Evolutionary conservation across 1,140 invertebrate species (phyloP), one percentile per base, ranked within the genome.

Genomic region (Cydia fagiglandana): DNA sequence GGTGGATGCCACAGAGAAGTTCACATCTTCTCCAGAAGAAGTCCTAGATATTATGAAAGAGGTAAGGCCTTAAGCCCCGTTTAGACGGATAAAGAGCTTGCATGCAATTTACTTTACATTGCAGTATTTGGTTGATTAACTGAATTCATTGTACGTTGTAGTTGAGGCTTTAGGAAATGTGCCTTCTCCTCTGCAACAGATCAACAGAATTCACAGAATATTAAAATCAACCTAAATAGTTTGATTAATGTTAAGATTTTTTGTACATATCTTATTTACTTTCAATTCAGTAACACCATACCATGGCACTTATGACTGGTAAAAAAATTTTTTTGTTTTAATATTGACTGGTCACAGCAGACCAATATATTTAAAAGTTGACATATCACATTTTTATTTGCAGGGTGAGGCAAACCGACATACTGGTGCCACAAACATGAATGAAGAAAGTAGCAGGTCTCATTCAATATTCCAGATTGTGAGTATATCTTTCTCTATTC

Each of bases 351-450:
- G 2, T 24, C 24, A 24, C 24, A 24, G 30, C 30, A 34, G 30
- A 34, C 5, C 5, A 34, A 5, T 34, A 3, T 34, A 34, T 34
- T 34, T 3, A 34, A 34, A 34, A 45, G 41, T 45, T 45, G 10
- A 0, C 41, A 9, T 45, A 45, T 15, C 13, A 12, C 15, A 47
- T 4, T 47, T 47, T 47, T 47, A 15, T 15, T 88, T 86, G 53
- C 77, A 93, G 89, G 96, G 96, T 30, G 95, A 96, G 80, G 95
- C 94, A 78, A 95, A 95, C 76, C 92, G 96, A 74, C 95, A 95
- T 81, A 94, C 95, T 41, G 96, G 95, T 9, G 94, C 95, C 81
- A 97, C 96, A 15, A 94, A 96, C 80, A 97, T 97, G 95, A 97
- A 97, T 87, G 95, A 97, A 78, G 93, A 94, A 77, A 97, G 96